A percentile compares a stretch with the other conserved stretches of the same genome.
These are phyloP conservation scores for Tragelaphus imberbis DNA, from an alignment of 2,113 vertebrate species.

Conservation along the genomic window DNA sequence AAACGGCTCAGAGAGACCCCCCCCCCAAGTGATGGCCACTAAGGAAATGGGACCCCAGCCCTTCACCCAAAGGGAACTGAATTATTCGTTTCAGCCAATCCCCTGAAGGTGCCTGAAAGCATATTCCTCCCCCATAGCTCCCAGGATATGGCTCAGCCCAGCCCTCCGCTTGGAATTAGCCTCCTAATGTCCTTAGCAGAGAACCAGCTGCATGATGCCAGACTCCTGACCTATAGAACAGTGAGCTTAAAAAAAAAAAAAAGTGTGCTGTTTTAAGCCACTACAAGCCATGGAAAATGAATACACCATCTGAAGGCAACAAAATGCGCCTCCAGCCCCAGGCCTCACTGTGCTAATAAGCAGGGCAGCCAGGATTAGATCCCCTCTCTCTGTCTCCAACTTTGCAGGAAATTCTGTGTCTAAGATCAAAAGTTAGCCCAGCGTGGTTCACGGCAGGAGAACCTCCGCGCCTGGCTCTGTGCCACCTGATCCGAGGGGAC, in stretches of 20 bases:
- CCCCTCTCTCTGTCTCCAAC: not conserved
- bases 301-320: not conserved
- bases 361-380: not conserved
- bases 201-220: accelerated
- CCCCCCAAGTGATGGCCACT: not conserved
- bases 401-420: not conserved
- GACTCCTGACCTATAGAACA: not conserved
- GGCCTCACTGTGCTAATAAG: not conserved
- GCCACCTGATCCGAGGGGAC: not conserved
- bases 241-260: not conserved
- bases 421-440: conserved; percentile 33
- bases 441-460: not conserved
- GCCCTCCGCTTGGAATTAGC: not conserved
- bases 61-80: not conserved
- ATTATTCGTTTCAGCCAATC: not conserved
- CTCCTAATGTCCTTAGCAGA: not conserved
- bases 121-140: not conserved
- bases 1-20: not conserved
- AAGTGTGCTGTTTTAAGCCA: not conserved
- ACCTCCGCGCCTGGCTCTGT: not conserved
- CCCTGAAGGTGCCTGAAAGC: not conserved
- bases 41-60: not conserved
- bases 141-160: not conserved
- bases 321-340: not conserved
- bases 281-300: not conserved